Evolutionary conservation across 2,888 invertebrate species (phyloP), one percentile per base, ranked within the genome.

Genomic region (Imbricaverruca yamaguchii): DNA sequence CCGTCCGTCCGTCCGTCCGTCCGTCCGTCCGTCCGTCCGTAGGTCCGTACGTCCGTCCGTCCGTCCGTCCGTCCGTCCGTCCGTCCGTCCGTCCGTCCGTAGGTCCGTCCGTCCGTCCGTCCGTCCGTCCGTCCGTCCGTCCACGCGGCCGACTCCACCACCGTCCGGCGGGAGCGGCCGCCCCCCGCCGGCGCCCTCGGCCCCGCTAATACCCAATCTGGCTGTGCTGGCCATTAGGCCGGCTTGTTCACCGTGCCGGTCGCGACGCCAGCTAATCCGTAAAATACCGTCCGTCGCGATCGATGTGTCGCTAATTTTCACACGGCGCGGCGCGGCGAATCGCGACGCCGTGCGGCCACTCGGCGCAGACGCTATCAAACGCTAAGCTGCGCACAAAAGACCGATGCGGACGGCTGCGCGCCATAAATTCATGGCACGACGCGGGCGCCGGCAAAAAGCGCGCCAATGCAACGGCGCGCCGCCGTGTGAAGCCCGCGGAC

Each of bases 381-480:
- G 59, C 74, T 74, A 53, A 74, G n/a, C 74, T 53, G 53, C 53
- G 15, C 53, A 74, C 74, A 74, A 74, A 74, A 74, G 74, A n/a
- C 53, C 53, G 74, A 74, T 74, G 53, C 39, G 53, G 9, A 13
- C 39, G 53, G 53, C 59, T 15, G 59, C 15, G 11, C 74, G 74
- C 53, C 74, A 74, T 74, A 74, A 74, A 74, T 74, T 74, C 74
- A 74, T 74, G 53, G 74, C 18, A 53, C 53, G 39, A 53, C 15
- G 39, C 10, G 39, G 74, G 39, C 74, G 74, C 39, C 59, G 53
- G 74, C 74, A 74, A 74, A 74, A 74, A 74, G 8, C 25, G 53
- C 53, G 74, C 74, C 74, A 53, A 25, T 13, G 53, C 9, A 39
- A 39, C 39, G 39, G 39, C 39, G 1, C 39, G 39, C 39, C 39